Evolutionary conservation across 2,888 invertebrate genomes (phyloP).

Genomic region (Frankliniella intonsa): DNA sequence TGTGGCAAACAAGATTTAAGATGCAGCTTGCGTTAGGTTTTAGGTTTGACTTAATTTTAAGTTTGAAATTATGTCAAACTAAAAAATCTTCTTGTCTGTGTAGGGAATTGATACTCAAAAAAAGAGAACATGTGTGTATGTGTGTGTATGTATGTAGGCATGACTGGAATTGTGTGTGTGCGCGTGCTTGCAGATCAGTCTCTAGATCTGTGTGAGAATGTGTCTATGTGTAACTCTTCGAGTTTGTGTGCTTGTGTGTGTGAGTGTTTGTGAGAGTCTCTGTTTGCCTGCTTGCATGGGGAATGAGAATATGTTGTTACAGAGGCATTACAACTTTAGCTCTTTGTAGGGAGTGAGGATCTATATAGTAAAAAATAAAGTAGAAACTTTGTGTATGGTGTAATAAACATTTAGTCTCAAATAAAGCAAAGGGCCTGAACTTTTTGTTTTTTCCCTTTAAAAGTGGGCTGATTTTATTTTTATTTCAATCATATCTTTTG

Average conservation of each 20-base stretch:
- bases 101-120: not conserved
- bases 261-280: not conserved
- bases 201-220: not conserved
- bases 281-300: too few relatives aligned
- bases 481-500: too few relatives aligned
- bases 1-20: not conserved
- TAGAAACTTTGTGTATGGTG: too few relatives aligned
- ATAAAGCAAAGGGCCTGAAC: too few relatives aligned
- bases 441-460: too few relatives aligned
- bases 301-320: too few relatives aligned
- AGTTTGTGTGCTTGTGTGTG: not conserved
- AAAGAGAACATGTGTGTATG: not conserved
- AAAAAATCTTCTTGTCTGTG: not conserved
- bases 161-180: not conserved
- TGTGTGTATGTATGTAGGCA: not conserved
- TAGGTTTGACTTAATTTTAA: not conserved
- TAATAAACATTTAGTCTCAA: too few relatives aligned
- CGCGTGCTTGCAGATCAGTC: not conserved
- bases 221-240: not conserved
- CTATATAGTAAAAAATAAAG: too few relatives aligned
- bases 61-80: not conserved
- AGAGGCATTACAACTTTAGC: too few relatives aligned
- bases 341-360: too few relatives aligned
- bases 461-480: too few relatives aligned
- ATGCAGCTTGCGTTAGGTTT: not conserved